Evolutionary conservation across 2,797 vertebrate species (phyloP), one percentile per base, ranked within the genome.

Genomic region (Nothura maculosa): DNA sequence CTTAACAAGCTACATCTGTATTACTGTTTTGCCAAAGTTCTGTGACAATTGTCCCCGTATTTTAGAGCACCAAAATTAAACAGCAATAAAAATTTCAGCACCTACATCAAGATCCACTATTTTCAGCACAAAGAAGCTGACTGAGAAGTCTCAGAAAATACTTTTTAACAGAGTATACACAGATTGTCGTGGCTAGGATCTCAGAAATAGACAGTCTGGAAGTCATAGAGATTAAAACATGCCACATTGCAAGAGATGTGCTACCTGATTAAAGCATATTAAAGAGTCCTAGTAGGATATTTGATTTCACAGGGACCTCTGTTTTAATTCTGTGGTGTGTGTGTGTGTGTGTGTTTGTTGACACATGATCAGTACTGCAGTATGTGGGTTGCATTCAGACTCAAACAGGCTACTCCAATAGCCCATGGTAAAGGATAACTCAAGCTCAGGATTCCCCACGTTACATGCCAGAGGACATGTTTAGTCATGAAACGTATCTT

Each of bases 331-430:
- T 55, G 30, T 55, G 18, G 10, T 30, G 32, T 7, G 2, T 17
- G 45, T 52, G 42, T 50, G 54, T 54, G 27, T n/a, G 36, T 5
- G 2, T 17, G 42, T 54, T 22, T 36, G 10, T 66, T 18, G 68
- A 34, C 32, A 6, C 58, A 22, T 10, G 14, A 8, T 42, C n/a
- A 27, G 4, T 6, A 2, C 3, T 1, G 16, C 28, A 55, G n/a
- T 4, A 22, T 2, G 58, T 12, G 55, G 17, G 60, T 34, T 83
- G 3, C 3, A 48, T 15, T 52, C 42, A 11, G 8, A 48, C 47
- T 48, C 47, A 13, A 22, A 47, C 3, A 3, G 30, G 24, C 45
- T 54, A 54, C 28, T 30, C 28, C 16, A 54, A 10, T 17, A 54
- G 45, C 28, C 25, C 22, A 2, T 38, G 27, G 25, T 47, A 43